phyloP scores from a whole-genome alignment of 1,140 invertebrate genomes.

The Drosophila ambigua region DNA sequence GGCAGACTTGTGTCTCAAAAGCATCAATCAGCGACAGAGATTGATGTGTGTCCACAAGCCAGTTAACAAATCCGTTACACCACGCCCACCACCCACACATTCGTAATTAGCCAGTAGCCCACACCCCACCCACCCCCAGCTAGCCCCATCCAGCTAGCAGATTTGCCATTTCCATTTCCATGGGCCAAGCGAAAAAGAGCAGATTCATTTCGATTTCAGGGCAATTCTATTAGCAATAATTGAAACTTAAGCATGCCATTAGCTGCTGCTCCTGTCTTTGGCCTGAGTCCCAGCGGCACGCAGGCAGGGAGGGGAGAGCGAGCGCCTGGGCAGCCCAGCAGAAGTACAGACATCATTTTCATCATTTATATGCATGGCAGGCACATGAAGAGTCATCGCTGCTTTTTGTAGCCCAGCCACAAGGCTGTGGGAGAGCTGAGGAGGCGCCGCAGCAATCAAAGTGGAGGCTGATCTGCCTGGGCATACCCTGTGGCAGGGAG shows the following conservation, averaged over 20 bases:
- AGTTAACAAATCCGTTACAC: constrained; percentile 9
- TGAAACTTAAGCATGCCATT: constrained; percentile 79
- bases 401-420: constrained; percentile 31
- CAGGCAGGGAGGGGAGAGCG: not conserved
- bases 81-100: not conserved
- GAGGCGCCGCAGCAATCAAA: too few relatives aligned
- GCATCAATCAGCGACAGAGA: constrained; percentile 47
- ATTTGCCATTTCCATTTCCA: not conserved
- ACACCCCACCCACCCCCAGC: too few relatives aligned
- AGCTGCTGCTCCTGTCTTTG: constrained; percentile 56
- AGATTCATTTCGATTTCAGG: constrained; percentile 50
- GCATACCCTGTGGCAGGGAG: too few relatives aligned
- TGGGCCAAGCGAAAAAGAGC: constrained; percentile 8
- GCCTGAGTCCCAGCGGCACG: too few relatives aligned
- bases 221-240: constrained; percentile 77
- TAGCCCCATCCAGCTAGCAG: too few relatives aligned
- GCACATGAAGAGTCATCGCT: constrained; percentile 73
- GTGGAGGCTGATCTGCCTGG: too few relatives aligned
- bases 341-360: constrained; percentile 61
- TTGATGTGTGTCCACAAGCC: constrained; percentile 39
- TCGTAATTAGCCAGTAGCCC: constrained; percentile 26
- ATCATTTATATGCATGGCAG: constrained; percentile 80
- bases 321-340: constrained; percentile 36
- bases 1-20: not conserved
- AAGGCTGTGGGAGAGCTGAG: too few relatives aligned